Conservation (phyloP, 2,113 vertebrate genomes). For the Stigmatopora nigra region DNA sequence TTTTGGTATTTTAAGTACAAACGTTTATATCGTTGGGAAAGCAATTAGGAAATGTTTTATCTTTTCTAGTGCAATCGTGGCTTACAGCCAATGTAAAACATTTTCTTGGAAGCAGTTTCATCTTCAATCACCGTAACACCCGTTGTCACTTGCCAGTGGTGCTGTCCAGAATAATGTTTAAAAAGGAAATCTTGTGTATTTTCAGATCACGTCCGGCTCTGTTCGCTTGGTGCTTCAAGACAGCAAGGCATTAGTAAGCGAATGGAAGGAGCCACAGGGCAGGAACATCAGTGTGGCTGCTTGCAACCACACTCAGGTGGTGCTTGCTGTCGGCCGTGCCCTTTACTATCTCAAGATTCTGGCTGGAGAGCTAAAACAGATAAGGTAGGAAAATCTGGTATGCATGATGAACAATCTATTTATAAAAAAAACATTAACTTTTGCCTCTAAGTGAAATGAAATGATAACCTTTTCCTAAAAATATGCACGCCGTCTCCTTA, state of each 20-base stretch:
- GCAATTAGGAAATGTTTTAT: neutral
- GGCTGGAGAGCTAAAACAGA: slow-evolving; percentile 89
- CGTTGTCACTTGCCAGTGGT: neutral
- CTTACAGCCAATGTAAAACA: neutral
- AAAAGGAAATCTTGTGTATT: slow-evolving; percentile 11
- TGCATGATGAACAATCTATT: neutral
- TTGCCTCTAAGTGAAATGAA: too few species aligned
- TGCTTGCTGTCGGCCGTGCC: slow-evolving; percentile 89
- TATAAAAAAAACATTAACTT: too few species aligned
- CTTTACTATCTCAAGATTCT: slow-evolving; percentile 95
- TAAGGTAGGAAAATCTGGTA: slow-evolving; percentile 71
- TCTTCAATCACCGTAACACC: neutral
- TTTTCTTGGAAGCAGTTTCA: slow-evolving; percentile 1
- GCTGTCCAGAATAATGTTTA: neutral
- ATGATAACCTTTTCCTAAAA: too few species aligned
- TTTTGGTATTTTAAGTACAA: neutral
- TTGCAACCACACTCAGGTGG: slow-evolving; percentile 93
- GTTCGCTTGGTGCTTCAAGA: slow-evolving; percentile 92
- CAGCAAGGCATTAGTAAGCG: slow-evolving; percentile 87
- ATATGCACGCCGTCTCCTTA: too few species aligned
- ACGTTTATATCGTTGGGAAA: neutral
- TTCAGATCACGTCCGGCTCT: slow-evolving; percentile 90
- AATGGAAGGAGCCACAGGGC: slow-evolving; percentile 96
- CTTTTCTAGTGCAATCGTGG: neutral
- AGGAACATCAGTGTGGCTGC: slow-evolving; percentile 96